phyloP scores from a whole-genome alignment of 2,113 vertebrate genomes.

The Sinocyclocheilus anophthalmus region DNA sequence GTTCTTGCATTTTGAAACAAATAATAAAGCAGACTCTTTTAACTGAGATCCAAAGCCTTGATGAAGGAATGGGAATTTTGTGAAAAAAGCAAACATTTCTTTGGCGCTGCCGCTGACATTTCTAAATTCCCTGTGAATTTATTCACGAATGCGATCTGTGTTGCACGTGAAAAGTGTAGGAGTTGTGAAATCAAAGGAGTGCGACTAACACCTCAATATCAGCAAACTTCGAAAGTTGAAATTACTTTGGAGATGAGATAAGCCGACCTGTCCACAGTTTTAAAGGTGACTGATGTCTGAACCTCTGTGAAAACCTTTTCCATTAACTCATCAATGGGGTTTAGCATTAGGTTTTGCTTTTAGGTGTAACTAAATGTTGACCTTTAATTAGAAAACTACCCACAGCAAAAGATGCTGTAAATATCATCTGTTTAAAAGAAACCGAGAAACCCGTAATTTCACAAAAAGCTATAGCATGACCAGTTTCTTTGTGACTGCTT shows the following conservation, averaged over 20 bases:
- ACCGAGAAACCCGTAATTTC: background rate
- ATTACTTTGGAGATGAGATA: constrained; percentile 7
- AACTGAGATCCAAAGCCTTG: constrained; percentile 35
- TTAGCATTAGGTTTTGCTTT: background rate
- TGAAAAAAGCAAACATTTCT: constrained; percentile 41
- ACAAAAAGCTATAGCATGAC: background rate
- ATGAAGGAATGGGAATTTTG: constrained; percentile 40
- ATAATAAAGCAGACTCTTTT: constrained; percentile 55
- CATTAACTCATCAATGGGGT: background rate
- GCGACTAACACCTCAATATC: constrained; percentile 13
- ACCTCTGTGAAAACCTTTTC: background rate
- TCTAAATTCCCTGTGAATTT: constrained; percentile 44
- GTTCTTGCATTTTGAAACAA: constrained; percentile 48
- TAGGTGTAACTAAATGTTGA: background rate
- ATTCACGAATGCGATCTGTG: constrained; percentile 23
- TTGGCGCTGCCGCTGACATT: constrained; percentile 12
- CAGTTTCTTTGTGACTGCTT: background rate
- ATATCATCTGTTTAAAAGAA: background rate
- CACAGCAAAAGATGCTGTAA: background rate
- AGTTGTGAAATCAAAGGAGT: constrained; percentile 40
- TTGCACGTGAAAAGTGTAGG: constrained; percentile 23
- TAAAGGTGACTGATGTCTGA: background rate
- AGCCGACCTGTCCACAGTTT: constrained; percentile 11
- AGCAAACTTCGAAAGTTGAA: constrained; percentile 21
- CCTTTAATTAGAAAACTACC: background rate